These are phyloP conservation scores for Hippopotamus amphibius DNA, from an alignment of 2,113 vertebrate genomes.

Conservation along the genomic window DNA sequence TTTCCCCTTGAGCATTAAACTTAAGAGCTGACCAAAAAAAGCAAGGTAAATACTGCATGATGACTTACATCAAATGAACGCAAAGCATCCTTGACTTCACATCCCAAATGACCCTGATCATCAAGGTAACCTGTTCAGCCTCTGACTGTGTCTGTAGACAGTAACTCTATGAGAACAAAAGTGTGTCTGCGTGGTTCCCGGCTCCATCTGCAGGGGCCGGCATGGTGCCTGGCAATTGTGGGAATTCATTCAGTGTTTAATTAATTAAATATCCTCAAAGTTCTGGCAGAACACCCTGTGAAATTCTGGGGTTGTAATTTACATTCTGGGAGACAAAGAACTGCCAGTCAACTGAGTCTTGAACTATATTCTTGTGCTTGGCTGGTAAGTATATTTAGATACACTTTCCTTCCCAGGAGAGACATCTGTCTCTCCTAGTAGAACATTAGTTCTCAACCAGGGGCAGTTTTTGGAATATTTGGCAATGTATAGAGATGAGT, in stretches of 20 bases:
- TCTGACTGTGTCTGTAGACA: not conserved
- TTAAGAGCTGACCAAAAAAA: not conserved
- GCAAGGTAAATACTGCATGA: not conserved
- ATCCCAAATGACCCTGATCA: not conserved
- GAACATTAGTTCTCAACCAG: not conserved
- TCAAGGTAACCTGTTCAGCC: not conserved
- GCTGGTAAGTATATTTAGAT: not conserved
- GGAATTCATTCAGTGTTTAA: not conserved
- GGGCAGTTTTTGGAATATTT: not conserved
- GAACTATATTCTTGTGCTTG: not conserved
- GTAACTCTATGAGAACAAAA: not conserved
- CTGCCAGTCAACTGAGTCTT: not conserved
- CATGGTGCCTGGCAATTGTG: not conserved
- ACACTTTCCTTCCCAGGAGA: not conserved
- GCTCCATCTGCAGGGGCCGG: not conserved
- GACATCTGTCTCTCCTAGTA: not conserved
- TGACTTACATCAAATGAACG: rapidly evolving
- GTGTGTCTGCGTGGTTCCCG: rapidly evolving
- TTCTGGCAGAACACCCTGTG: not conserved
- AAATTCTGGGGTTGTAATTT: not conserved
- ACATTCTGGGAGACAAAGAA: not conserved
- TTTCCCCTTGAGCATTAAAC: not conserved
- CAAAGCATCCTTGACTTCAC: not conserved
- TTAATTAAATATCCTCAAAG: not conserved
- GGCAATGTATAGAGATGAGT: not conserved